These are phyloP conservation scores for Gallinago paraguaiae DNA, from an alignment of 2,113 vertebrate species.

Conservation along the genomic window DNA sequence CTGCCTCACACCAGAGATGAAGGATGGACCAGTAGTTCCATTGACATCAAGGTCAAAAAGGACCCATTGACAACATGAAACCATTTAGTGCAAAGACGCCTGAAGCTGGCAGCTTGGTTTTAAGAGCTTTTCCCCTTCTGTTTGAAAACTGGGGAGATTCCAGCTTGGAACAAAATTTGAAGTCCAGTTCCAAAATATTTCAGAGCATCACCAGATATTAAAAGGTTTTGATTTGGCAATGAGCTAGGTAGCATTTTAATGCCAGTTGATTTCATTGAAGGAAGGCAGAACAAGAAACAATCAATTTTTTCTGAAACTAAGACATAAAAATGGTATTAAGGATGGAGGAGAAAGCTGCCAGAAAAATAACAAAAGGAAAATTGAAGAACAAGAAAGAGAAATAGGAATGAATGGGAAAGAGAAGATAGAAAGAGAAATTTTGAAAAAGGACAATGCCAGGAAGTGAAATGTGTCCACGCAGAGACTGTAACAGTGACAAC, in stretches of 20 bases:
- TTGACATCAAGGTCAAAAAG: neutral
- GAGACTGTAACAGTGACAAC: neutral
- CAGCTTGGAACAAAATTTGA: constrained; percentile 33
- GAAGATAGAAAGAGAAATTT: neutral
- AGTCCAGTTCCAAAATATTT: constrained; percentile 2
- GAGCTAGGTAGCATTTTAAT: neutral
- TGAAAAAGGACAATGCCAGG: neutral
- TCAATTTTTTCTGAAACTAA: neutral
- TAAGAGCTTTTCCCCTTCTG: neutral
- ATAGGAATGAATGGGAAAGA: neutral
- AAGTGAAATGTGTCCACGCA: neutral
- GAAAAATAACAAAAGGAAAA: neutral
- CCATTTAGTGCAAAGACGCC: neutral
- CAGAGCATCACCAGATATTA: constrained; percentile 43
- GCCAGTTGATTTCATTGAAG: constrained; percentile 38
- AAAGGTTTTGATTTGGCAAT: constrained; percentile 40
- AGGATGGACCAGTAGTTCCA: neutral
- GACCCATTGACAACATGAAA: neutral
- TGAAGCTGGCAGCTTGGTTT: neutral
- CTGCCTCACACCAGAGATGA: neutral
- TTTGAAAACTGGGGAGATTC: constrained; percentile 22
- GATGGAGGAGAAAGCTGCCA: neutral
- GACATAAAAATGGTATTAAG: neutral
- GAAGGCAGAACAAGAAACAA: constrained; percentile 20
- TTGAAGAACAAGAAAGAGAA: neutral